Evolutionary conservation across 2,888 invertebrate species (phyloP).

Genomic region (Dasysyrphus tricinctus): DNA sequence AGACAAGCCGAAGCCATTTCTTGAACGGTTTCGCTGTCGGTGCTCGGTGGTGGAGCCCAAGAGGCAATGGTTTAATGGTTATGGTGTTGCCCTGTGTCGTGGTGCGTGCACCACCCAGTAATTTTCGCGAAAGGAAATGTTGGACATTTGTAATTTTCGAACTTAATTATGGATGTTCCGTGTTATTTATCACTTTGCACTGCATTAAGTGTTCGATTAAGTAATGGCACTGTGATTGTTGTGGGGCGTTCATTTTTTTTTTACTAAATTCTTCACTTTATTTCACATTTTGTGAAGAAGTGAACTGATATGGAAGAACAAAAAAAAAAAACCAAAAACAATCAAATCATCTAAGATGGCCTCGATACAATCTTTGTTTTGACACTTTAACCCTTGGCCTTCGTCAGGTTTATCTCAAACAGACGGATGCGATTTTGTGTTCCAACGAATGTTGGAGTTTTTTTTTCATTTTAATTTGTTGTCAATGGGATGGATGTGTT

Average conservation of each 20-base stretch:
- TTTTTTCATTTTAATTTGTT: slow-evolving; percentile 13
- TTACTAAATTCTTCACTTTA: background rate
- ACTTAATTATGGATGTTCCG: slow-evolving; percentile 70
- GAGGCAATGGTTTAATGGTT: slow-evolving; percentile 18
- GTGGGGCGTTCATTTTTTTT: slow-evolving; percentile 15
- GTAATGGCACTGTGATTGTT: slow-evolving; percentile 51
- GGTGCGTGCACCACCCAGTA: slow-evolving; percentile 70
- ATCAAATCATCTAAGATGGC: slow-evolving; percentile 52
- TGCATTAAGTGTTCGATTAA: slow-evolving; percentile 67
- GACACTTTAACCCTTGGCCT: slow-evolving; percentile 72
- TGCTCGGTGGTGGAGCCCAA: background rate
- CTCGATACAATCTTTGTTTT: slow-evolving; percentile 59
- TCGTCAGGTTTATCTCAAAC: slow-evolving; percentile 61
- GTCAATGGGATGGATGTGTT: slow-evolving; percentile 41
- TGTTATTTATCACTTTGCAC: slow-evolving; percentile 73
- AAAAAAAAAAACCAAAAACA: slow-evolving; percentile 23
- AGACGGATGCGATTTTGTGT: slow-evolving; percentile 63
- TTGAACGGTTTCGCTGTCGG: background rate
- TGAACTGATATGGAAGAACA: background rate
- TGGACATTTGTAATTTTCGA: slow-evolving; percentile 73
- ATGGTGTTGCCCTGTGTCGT: slow-evolving; percentile 39
- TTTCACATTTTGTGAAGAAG: background rate
- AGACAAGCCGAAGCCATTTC: slow-evolving; percentile 13
- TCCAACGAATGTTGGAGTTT: background rate
- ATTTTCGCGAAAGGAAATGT: slow-evolving; percentile 62